phyloP scores from a whole-genome alignment of 2,888 invertebrate species.

The Andricus curvator region DNA sequence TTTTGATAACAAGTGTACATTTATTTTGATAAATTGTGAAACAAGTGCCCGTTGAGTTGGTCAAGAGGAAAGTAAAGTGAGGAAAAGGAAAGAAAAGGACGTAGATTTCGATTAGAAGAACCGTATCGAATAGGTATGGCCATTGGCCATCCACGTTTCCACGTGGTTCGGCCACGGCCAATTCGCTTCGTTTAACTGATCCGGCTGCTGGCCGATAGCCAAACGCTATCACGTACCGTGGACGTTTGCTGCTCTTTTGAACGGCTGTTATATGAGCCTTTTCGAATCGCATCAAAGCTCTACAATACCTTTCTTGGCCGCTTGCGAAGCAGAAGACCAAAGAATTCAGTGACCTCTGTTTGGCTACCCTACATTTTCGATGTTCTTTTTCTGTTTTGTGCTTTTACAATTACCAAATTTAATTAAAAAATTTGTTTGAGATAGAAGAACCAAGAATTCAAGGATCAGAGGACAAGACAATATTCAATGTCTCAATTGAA shows the following conservation, averaged over 20 bases:
- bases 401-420: not conserved
- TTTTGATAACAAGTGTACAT: not conserved
- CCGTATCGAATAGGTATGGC: constrained; percentile 11
- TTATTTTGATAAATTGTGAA: not conserved
- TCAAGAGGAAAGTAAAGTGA: not conserved
- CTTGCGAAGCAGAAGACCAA: constrained; percentile 18
- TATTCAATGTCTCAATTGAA: no score
- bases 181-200: constrained; percentile 38
- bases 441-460: no score
- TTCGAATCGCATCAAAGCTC: constrained; percentile 29
- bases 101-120: not conserved
- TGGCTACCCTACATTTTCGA: constrained; percentile 12
- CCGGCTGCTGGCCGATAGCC: constrained; percentile 62
- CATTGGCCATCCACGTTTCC: not conserved
- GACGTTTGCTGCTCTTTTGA: constrained; percentile 66
- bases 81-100: not conserved
- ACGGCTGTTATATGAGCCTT: constrained; percentile 59
- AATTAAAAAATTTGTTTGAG: no score
- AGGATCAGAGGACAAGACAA: no score
- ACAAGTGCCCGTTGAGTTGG: not conserved
- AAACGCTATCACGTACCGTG: constrained; percentile 64
- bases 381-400: constrained; percentile 4
- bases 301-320: constrained; percentile 26
- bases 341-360: constrained; percentile 29
- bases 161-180: constrained; percentile 22